These are phyloP conservation scores for Papilio glaucus DNA, from an alignment of 1,140 invertebrate species.

Conservation along the genomic window DNA sequence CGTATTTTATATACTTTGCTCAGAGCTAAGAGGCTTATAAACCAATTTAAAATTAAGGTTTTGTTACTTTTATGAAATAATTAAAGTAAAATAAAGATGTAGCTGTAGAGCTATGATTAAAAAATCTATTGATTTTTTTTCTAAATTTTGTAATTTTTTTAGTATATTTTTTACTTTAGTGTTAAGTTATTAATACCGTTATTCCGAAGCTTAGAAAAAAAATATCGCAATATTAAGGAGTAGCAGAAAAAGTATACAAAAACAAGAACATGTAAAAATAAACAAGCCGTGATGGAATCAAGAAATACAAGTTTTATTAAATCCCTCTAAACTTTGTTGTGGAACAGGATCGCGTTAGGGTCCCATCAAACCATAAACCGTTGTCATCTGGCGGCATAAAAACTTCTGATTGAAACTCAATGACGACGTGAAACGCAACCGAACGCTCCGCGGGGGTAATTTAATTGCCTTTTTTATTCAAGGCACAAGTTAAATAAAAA, in stretches of 20 bases:
- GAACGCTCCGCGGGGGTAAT: constrained; percentile 18
- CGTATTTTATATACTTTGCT: no score
- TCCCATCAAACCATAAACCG: constrained; percentile 30
- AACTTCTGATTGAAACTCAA: constrained; percentile 32
- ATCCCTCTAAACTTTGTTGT: constrained; percentile 14
- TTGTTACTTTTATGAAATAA: no score
- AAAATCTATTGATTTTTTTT: no score
- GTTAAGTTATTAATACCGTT: background rate
- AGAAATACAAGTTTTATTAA: constrained; percentile 36
- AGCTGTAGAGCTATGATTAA: no score
- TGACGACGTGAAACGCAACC: constrained; percentile 33
- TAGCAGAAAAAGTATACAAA: background rate
- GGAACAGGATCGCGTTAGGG: constrained; percentile 25
- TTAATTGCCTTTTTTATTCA: constrained; percentile 25
- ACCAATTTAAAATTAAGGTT: no score
- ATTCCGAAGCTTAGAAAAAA: background rate
- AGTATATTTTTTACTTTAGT: no score
- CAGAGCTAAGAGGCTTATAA: no score
- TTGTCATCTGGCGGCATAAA: constrained; percentile 31
- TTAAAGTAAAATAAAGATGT: no score
- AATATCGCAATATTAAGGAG: background rate
- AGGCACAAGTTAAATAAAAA: constrained; percentile 15
- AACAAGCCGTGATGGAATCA: constrained; percentile 27
- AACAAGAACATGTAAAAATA: constrained; percentile 18
- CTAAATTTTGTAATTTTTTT: no score